Percentiles rank a stretch among this genome's conserved stretches.
Evolutionary conservation across 2,797 vertebrate species (phyloP).

Genomic region (Enteromius treurensis): DNA sequence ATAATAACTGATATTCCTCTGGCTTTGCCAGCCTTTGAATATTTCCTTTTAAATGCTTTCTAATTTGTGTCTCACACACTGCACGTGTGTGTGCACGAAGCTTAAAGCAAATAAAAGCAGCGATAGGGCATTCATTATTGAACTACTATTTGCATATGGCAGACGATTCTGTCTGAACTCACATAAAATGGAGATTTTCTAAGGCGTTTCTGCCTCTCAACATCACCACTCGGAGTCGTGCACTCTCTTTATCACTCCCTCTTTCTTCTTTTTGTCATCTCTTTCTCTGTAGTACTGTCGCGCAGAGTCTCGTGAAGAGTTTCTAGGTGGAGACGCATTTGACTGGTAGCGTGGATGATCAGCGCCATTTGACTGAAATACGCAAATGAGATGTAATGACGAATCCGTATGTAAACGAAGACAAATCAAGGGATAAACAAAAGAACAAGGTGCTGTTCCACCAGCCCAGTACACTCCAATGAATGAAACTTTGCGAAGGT

Average conservation of each 20-base stretch:
- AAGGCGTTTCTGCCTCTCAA: constrained; percentile 61
- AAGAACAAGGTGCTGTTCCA: not conserved
- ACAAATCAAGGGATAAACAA: not conserved
- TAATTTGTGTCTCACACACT: constrained; percentile 81
- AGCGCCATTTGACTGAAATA: constrained; percentile 15
- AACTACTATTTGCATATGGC: constrained; percentile 82
- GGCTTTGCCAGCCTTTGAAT: constrained; percentile 81
- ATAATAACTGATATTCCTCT: constrained; percentile 87
- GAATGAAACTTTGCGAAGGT: constrained; percentile 7
- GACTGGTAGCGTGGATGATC: constrained; percentile 20
- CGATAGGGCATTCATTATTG: constrained; percentile 82
- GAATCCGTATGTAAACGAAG: not conserved
- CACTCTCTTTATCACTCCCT: constrained; percentile 58
- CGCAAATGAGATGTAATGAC: constrained; percentile 2
- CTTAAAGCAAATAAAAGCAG: constrained; percentile 88
- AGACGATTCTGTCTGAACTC: constrained; percentile 80
- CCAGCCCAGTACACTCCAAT: not conserved
- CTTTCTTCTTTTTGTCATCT: constrained; percentile 50
- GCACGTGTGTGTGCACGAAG: constrained; percentile 74
- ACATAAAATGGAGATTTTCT: constrained; percentile 78
- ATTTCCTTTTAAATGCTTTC: constrained; percentile 87
- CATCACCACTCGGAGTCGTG: constrained; percentile 50
- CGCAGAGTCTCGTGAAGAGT: not conserved
- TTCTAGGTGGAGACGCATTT: not conserved
- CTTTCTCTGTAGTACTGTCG: constrained; percentile 48